Evolutionary conservation across 2,113 vertebrate species (phyloP), one percentile per base, ranked within the genome.

Genomic region (Colinus virginianus): DNA sequence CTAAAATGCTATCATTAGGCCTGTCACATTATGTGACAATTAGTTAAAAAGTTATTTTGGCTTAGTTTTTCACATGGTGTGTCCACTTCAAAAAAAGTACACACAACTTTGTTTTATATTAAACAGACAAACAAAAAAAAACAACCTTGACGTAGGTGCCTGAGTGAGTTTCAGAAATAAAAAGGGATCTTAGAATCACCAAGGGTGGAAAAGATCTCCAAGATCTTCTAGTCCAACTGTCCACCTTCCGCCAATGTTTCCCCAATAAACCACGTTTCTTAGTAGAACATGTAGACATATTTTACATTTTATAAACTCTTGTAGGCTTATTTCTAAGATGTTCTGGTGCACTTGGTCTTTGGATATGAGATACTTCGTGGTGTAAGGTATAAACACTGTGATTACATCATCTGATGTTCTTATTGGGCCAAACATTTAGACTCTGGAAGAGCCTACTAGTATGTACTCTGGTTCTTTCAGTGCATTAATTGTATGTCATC

Each of bases 311-410:
- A 26, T 30, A 68, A 67, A 18, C 16, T 64, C 25, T 13, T 40
- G 3, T 15, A 69, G 34, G 13, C 6, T 83, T 48, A 68, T 64
- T 58, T 42, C 23, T 40, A 16, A 34, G 21, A 75, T 21, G 38
- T 63, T 87, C 26, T 59, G 45, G 11, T 55, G 20, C 34, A 59
- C 32, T 43, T 78, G 7, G 62, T 84, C 8, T 18, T 91, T 34
- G 16, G 49, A 76, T 11, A 55, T 49, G 32, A 42, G 38, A 21
- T 28, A 13, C 21, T 67, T 74, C 26, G 26, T 34, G 19, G 8
- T 64, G 22, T 81, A 23, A 55, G 9, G 12, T 68, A 1, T 1
- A 2, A 0, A 0, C 72, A 25, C 43, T 68, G 40, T 30, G 17
- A 38, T 68, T 36, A 30, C 3, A 17, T 71, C 19, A 78, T 68